Percentiles rank a stretch among this genome's conserved stretches.
Conservation (phyloP, 2,113 vertebrate genomes). For the Lepus europaeus region DNA sequence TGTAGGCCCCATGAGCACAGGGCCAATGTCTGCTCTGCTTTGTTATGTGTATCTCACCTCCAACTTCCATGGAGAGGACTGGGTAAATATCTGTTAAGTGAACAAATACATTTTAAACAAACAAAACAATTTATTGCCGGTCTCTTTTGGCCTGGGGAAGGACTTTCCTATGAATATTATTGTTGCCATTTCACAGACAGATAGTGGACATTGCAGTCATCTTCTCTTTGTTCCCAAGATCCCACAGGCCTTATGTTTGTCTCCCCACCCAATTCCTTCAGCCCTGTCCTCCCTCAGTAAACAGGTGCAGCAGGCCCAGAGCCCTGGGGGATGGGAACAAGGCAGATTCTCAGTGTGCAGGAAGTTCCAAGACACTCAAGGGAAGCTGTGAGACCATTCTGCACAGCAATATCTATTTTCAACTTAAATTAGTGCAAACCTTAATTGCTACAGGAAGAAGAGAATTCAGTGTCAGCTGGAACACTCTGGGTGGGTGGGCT, state of each 20-base stretch:
- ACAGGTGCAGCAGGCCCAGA: neutral
- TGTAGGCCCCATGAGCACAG: neutral
- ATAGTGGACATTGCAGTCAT: neutral
- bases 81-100: neutral
- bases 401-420: slow-evolving; percentile 5
- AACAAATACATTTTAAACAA: neutral
- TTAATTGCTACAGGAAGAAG: slow-evolving; percentile 26
- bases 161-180: neutral
- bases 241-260: neutral
- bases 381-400: slow-evolving; percentile 20
- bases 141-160: neutral
- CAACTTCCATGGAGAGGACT: neutral
- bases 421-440: slow-evolving; percentile 19
- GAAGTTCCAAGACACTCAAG: neutral
- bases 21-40: neutral
- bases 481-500: neutral
- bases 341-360: neutral
- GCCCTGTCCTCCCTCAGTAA: neutral
- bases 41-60: neutral
- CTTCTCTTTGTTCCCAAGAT: neutral
- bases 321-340: accelerated
- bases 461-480: slow-evolving; percentile 32
- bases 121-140: neutral
- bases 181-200: neutral
- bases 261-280: neutral